Evolutionary conservation across 2,797 vertebrate species (phyloP), one percentile per base, ranked within the genome.

Genomic region (Tapera naevia): DNA sequence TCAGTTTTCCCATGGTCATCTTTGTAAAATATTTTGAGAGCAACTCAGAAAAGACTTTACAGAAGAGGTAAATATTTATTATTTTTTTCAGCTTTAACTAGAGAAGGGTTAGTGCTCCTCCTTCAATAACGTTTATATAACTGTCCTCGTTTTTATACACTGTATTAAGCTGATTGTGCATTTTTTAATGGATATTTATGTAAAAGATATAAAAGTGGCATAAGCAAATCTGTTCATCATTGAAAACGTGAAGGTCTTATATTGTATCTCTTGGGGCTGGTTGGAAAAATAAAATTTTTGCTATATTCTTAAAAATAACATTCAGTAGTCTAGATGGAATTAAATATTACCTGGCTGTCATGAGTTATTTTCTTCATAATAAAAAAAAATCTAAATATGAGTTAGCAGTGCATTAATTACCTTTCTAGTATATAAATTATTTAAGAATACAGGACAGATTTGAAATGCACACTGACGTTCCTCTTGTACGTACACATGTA

Each of bases 391-490:
- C n/a, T 78, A 92, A 94, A 91, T 95, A 69, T 41, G 80, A 88
- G 62, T 92, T 94, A 96, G 84, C 91, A 93, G 89, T 93, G 80
- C 85, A 91, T 95, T 93, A 95, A 95, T 88, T 95, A 91, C 80
- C 92, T 95, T 92, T 91, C 89, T 93, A 78, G 43, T 65, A n/a
- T 89, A 83, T 91, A 93, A 94, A 92, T 95, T 51, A 95, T 88
- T 94, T 92, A 92, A 78, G 66, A 88, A 71, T 92, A 91, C 85
- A 56, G 88, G 92, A 83, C 92, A 93, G 91, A 45, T 83, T 88
- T 93, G 88, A 93, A 93, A 96, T 89, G 76, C 73, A n/a, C 35
- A 1, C 35, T 95, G 94, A 81, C 91, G n/a, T 93, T 83, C 61
- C 73, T 64, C 73, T 85, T 88, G 65, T 69, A 51, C 2, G 1